These are phyloP conservation scores for Leptodirus hochenwartii DNA, from an alignment of 2,888 invertebrate genomes.

Conservation along the genomic window DNA sequence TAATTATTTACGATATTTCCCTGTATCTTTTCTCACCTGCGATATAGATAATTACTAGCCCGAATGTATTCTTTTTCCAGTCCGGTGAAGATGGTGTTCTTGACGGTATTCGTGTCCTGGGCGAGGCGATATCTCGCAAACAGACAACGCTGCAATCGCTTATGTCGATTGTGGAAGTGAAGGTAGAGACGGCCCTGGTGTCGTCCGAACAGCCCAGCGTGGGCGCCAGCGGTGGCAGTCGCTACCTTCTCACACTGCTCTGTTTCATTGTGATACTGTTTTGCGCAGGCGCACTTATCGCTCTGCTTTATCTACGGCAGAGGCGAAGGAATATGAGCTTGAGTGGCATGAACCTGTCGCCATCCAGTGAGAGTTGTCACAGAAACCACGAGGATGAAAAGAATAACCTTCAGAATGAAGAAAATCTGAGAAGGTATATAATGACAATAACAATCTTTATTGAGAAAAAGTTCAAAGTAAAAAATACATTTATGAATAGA, in stretches of 20 bases:
- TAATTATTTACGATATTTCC: not conserved
- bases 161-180: conserved; percentile 56
- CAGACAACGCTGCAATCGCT: conserved; percentile 40
- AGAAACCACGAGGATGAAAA: conserved; percentile 67
- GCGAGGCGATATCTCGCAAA: conserved; percentile 43
- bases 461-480: too few relatives aligned
- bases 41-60: too few relatives aligned
- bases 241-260: conserved; percentile 28
- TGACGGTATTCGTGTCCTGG: conserved; percentile 37
- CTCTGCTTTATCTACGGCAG: conserved; percentile 36
- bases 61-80: conserved; percentile 25
- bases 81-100: conserved; percentile 34
- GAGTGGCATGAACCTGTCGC: conserved; percentile 34
- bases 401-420: conserved; percentile 81
- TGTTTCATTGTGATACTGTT: conserved; percentile 27
- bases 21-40: too few relatives aligned
- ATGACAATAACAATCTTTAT: too few relatives aligned
- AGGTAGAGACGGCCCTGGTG: conserved; percentile 51
- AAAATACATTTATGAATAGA: too few relatives aligned
- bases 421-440: conserved; percentile 44
- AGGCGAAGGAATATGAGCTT: conserved; percentile 31
- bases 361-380: conserved; percentile 38
- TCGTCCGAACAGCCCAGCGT: conserved; percentile 33
- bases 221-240: too few relatives aligned
- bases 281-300: conserved; percentile 25